Percentiles rank a stretch among this genome's conserved stretches.
Evolutionary conservation across 2,113 vertebrate genomes (phyloP).

Genomic region (Cyprinodon tularosa): DNA sequence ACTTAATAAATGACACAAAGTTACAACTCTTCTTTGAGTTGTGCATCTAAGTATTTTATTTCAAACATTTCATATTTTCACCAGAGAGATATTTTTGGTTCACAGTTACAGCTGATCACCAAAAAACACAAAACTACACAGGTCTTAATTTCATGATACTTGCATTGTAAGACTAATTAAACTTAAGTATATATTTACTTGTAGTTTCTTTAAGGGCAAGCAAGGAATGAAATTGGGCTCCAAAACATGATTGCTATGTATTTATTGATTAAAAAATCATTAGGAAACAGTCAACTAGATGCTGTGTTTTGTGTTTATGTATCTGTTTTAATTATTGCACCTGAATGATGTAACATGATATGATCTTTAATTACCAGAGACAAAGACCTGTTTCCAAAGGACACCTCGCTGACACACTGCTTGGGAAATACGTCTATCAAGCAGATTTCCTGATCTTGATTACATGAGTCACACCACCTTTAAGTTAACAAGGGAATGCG

Average conservation of each 20-base stretch:
- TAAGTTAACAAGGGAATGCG: conserved; percentile 73
- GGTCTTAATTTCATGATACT: conserved; percentile 18
- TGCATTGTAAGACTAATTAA: conserved; percentile 52
- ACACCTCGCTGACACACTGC: conserved; percentile 76
- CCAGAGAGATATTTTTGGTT: too few species aligned
- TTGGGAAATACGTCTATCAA: conserved; percentile 66
- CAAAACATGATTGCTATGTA: conserved; percentile 58
- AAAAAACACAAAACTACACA: too few species aligned
- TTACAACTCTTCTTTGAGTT: too few species aligned
- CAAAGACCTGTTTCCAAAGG: conserved; percentile 70
- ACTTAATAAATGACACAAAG: too few species aligned
- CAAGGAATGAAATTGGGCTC: conserved; percentile 60
- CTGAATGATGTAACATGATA: conserved; percentile 74
- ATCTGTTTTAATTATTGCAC: conserved; percentile 82
- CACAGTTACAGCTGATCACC: too few species aligned
- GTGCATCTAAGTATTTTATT: too few species aligned
- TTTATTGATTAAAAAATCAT: conserved; percentile 80
- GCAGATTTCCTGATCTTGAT: conserved; percentile 71
- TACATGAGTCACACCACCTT: conserved; percentile 71
- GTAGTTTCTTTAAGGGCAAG: conserved; percentile 59
- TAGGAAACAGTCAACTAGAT: conserved; percentile 80
- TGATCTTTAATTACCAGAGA: conserved; percentile 76
- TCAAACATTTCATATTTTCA: too few species aligned
- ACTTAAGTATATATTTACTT: conserved; percentile 33
- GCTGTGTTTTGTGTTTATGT: conserved; percentile 62